A percentile compares a stretch with the other conserved stretches of the same genome.
phyloP scores from a whole-genome alignment of 2,888 invertebrate species.

The Steinernema scapterisci region DNA sequence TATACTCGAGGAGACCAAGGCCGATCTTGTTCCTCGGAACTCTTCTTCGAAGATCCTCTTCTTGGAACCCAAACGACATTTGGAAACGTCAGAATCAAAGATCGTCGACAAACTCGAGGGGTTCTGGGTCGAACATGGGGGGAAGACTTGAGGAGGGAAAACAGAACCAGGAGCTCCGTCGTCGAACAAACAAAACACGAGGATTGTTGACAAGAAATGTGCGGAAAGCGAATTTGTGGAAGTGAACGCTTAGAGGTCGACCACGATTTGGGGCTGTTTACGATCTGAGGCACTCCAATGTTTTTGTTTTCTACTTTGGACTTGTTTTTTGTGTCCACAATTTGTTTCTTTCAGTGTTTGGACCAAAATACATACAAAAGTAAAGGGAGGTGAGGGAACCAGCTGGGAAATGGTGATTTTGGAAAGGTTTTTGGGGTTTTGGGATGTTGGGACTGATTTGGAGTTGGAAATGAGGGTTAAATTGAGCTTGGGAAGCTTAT shows the following conservation, averaged over 20 bases:
- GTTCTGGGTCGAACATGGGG: no score
- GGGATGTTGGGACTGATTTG: no score
- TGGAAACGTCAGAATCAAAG: not conserved
- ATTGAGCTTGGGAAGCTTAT: no score
- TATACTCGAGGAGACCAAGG: not conserved
- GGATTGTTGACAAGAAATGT: not conserved
- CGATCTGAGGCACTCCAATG: not conserved
- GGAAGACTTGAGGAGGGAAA: no score
- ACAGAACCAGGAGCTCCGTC: no score
- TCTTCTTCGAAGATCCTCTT: not conserved
- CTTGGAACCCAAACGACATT: not conserved
- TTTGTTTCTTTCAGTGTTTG: not conserved
- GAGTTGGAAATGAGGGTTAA: no score
- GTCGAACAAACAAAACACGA: not conserved
- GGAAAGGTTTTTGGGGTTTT: no score
- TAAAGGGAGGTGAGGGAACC: no score
- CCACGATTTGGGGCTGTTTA: not conserved
- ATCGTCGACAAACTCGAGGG: conserved; percentile 6
- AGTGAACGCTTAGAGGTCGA: not conserved
- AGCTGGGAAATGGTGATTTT: no score
- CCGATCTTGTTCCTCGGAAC: not conserved
- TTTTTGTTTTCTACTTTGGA: conserved; percentile 2
- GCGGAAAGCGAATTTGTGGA: no score
- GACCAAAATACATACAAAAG: not conserved
- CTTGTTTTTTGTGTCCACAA: no score